A percentile compares a stretch with the other conserved stretches of the same genome.
These are phyloP conservation scores for Tenthredo livida DNA, from an alignment of 2,888 invertebrate genomes.

Conservation along the genomic window DNA sequence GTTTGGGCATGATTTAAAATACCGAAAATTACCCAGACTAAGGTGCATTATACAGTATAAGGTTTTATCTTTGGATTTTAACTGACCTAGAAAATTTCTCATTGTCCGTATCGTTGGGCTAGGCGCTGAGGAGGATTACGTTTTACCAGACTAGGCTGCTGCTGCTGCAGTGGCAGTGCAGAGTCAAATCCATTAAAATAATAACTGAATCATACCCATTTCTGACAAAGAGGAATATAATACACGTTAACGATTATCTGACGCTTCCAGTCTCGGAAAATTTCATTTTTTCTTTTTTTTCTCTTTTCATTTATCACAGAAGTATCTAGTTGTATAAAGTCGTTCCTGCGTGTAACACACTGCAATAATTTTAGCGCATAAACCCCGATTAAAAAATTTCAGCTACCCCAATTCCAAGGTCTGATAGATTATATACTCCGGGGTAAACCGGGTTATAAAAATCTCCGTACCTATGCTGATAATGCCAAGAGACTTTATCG, in stretches of 20 bases:
- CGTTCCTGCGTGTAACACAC: no score
- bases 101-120: conserved; percentile 14
- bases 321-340: not conserved
- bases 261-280: not conserved
- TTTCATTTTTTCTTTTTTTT: not conserved
- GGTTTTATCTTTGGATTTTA: conserved; percentile 22
- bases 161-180: not conserved
- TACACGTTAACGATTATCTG: conserved; percentile 29
- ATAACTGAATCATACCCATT: conserved; percentile 25
- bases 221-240: conserved; percentile 8
- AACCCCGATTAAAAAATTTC: not conserved
- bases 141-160: not conserved
- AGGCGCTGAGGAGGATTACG: conserved; percentile 23
- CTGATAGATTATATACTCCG: not conserved
- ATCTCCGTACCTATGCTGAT: conserved; percentile 11
- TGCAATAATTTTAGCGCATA: not conserved
- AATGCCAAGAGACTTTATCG: not conserved
- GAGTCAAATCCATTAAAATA: conserved; percentile 34
- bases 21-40: conserved; percentile 21
- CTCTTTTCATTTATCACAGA: not conserved
- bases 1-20: not conserved
- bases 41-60: not conserved
- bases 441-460: not conserved
- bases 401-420: not conserved
- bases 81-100: conserved; percentile 38